Evolutionary conservation across 2,113 vertebrate species (phyloP).

Genomic region (Pteronura brasiliensis): DNA sequence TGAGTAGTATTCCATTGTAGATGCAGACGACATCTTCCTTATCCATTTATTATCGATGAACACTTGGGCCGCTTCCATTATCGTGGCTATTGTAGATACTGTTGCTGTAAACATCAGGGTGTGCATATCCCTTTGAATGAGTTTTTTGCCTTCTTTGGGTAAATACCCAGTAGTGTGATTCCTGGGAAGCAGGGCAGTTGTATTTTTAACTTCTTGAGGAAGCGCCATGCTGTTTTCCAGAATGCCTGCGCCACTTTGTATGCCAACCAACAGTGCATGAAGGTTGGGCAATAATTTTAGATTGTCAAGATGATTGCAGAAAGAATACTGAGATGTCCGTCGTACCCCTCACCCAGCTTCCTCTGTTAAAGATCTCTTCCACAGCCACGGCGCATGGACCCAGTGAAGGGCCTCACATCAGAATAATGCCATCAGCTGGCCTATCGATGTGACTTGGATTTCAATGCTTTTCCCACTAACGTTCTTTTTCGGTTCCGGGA

Average conservation of each 20-base stretch:
- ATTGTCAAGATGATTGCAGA: neutral
- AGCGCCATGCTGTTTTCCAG: neutral
- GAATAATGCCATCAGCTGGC: neutral
- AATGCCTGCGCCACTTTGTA: neutral
- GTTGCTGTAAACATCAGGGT: neutral
- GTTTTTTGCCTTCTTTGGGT: neutral
- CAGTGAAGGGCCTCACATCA: neutral
- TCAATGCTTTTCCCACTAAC: neutral
- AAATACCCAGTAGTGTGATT: neutral
- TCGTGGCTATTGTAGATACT: neutral
- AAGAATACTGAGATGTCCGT: neutral
- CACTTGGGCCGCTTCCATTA: neutral
- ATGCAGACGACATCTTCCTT: neutral
- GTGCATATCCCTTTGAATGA: neutral
- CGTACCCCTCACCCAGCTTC: neutral
- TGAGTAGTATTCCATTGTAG: neutral
- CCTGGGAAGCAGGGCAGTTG: neutral
- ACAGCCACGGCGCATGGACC: accelerated
- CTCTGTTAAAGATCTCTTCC: neutral
- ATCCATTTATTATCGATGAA: neutral
- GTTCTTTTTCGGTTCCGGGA: neutral
- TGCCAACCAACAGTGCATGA: neutral
- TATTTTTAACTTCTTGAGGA: neutral
- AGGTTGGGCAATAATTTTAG: neutral
- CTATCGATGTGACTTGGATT: neutral